These are phyloP conservation scores for Threskiornis aethiopicus DNA, from an alignment of 2,797 vertebrate species.

Conservation along the genomic window DNA sequence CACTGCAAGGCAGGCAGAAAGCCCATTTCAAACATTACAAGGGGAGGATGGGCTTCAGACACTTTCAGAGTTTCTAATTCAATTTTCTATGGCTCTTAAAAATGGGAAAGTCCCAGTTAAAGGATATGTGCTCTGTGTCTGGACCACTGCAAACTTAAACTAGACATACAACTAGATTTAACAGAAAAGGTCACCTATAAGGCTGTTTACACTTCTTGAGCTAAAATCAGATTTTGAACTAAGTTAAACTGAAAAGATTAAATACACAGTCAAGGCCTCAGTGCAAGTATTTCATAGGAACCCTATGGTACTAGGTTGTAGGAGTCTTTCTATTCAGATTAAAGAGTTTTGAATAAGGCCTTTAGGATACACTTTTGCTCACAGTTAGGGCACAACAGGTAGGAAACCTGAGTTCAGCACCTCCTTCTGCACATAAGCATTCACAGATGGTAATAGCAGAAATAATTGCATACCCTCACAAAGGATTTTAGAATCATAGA, in stretches of 20 bases:
- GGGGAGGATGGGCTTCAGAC: background rate
- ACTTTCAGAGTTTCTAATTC: background rate
- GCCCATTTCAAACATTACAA: background rate
- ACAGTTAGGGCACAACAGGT: background rate
- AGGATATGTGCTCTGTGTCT: background rate
- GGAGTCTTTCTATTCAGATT: background rate
- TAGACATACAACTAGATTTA: background rate
- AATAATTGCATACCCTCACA: background rate
- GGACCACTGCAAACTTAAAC: background rate
- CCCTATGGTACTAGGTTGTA: background rate
- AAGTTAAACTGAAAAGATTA: background rate
- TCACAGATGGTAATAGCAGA: background rate
- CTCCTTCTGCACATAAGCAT: background rate
- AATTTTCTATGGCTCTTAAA: background rate
- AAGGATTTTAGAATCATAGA: background rate
- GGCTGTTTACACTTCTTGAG: background rate
- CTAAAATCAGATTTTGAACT: background rate
- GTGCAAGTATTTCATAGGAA: background rate
- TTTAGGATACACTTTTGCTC: background rate
- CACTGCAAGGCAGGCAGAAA: background rate
- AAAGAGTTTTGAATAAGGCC: background rate
- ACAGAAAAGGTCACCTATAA: background rate
- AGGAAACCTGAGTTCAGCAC: background rate
- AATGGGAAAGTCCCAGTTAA: background rate
- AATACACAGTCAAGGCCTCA: background rate